These are phyloP conservation scores for Perca fluviatilis DNA, from an alignment of 2,113 vertebrate genomes.

Conservation along the genomic window DNA sequence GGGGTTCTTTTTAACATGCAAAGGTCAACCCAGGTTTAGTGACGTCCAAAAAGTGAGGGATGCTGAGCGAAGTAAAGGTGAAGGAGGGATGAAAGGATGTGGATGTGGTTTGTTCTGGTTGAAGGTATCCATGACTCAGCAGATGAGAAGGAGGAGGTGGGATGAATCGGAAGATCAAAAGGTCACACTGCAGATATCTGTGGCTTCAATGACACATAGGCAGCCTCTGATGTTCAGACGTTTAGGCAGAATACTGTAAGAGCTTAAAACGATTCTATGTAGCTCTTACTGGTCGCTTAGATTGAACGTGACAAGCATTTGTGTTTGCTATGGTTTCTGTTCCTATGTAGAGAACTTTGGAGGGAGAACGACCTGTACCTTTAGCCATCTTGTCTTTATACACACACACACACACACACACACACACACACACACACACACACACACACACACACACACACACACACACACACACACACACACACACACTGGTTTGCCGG, in stretches of 20 bases:
- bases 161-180: slow-evolving; percentile 60
- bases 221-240: slow-evolving; percentile 1
- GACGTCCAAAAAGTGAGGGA: slow-evolving; percentile 32
- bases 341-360: slow-evolving; percentile 17
- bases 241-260: not conserved
- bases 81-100: slow-evolving; percentile 57
- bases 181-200: slow-evolving; percentile 14
- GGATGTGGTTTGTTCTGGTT: slow-evolving; percentile 44
- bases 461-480: not conserved
- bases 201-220: not conserved
- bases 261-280: not conserved
- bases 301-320: not conserved
- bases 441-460: too few relatives aligned
- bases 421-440: not conserved
- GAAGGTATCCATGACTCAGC: slow-evolving; percentile 40
- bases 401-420: not conserved
- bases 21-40: slow-evolving; percentile 61
- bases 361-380: slow-evolving; percentile 7
- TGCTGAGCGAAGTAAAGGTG: slow-evolving; percentile 52
- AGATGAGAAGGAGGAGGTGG: slow-evolving; percentile 52
- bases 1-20: slow-evolving; percentile 35
- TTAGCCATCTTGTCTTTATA: slow-evolving; percentile 12
- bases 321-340: slow-evolving; percentile 36
- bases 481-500: not conserved
- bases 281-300: not conserved